phyloP scores from a whole-genome alignment of 2,797 vertebrate genomes.

The Tiaroga cobitis region DNA sequence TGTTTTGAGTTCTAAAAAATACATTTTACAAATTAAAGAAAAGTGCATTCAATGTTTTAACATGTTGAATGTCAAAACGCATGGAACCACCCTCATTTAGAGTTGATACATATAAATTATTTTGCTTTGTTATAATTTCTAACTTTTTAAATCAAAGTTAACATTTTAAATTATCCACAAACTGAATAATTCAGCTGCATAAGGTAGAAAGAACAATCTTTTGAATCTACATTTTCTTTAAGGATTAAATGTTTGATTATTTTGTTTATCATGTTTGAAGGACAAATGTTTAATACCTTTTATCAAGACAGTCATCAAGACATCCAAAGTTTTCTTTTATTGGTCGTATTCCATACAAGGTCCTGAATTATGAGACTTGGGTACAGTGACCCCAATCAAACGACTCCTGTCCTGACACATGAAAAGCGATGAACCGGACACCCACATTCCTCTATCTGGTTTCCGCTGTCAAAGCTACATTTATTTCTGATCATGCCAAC shows the following conservation, averaged over 20 bases:
- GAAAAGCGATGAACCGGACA: not conserved
- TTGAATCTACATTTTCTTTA: not conserved
- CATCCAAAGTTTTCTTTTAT: not conserved
- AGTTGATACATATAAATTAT: not conserved
- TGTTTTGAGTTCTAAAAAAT: not conserved
- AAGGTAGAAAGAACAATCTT: not conserved
- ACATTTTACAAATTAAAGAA: not conserved
- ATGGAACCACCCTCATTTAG: not conserved
- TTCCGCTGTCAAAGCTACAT: constrained; percentile 39
- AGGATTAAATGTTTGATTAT: not conserved
- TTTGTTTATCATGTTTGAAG: not conserved
- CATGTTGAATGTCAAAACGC: not conserved
- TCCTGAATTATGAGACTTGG: not conserved
- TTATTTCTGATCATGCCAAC: constrained; percentile 33
- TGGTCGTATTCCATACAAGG: constrained; percentile 24
- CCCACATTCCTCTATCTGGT: not conserved
- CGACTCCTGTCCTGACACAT: not conserved
- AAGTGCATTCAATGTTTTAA: not conserved
- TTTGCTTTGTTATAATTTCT: not conserved
- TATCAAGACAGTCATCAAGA: not conserved
- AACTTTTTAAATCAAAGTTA: not conserved
- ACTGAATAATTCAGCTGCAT: not conserved
- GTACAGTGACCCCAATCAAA: not conserved
- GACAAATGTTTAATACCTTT: not conserved
- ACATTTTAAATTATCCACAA: not conserved